These are phyloP conservation scores for Acholoe squamosa DNA, from an alignment of 2,888 invertebrate genomes.

Conservation along the genomic window DNA sequence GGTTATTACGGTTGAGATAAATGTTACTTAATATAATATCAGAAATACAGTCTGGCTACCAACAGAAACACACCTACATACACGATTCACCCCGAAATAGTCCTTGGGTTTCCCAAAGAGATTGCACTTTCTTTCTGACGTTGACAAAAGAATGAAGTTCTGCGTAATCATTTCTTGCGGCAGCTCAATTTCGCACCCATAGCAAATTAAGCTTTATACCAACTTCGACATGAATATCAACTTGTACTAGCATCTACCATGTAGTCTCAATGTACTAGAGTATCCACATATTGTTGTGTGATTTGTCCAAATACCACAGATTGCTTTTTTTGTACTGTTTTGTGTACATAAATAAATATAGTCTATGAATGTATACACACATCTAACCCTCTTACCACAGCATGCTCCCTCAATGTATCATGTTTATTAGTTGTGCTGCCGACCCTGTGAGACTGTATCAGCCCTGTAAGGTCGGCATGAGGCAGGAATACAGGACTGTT, in stretches of 20 bases:
- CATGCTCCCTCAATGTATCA: background rate
- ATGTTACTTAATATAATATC: background rate
- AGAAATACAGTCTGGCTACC: background rate
- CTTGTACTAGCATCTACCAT: background rate
- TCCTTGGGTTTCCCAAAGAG: background rate
- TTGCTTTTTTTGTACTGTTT: slow-evolving; percentile 34
- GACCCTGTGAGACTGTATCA: too few species aligned
- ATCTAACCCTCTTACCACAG: background rate
- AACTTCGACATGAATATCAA: background rate
- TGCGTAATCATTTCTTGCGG: slow-evolving; percentile 23
- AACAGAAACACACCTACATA: background rate
- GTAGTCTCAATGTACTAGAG: background rate
- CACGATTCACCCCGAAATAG: background rate
- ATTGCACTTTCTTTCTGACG: slow-evolving; percentile 13
- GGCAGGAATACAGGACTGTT: too few species aligned
- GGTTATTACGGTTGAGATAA: background rate
- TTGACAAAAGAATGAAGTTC: background rate
- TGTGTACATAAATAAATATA: slow-evolving; percentile 56
- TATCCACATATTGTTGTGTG: slow-evolving; percentile 24
- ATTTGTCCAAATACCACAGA: slow-evolving; percentile 59
- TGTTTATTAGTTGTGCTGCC: too few species aligned
- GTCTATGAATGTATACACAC: slow-evolving; percentile 34
- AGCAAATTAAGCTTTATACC: slow-evolving; percentile 11
- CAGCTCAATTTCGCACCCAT: background rate
- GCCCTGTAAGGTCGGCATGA: too few species aligned